Conservation (phyloP, 2,113 vertebrate genomes). For the Fulica atra region DNA sequence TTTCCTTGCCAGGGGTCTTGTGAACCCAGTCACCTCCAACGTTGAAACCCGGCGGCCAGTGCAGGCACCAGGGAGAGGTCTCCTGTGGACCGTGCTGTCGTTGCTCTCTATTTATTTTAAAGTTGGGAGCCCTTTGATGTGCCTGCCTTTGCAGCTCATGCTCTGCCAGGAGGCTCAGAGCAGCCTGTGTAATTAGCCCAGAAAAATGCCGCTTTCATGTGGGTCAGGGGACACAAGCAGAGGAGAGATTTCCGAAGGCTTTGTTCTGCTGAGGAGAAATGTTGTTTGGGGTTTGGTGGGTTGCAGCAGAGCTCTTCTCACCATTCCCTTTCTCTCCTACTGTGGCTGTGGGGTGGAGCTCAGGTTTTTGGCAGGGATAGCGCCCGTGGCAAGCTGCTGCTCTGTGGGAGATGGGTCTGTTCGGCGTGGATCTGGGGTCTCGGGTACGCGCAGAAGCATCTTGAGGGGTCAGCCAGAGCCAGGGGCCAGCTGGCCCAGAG, state of each 20-base stretch:
- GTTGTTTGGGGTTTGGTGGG: background rate
- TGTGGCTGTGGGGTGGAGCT: background rate
- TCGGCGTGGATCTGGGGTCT: background rate
- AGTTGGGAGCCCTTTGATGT: conserved; percentile 43
- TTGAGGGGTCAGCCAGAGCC: background rate
- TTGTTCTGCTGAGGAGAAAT: background rate
- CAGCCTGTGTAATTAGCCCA: background rate
- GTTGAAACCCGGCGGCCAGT: accelerated
- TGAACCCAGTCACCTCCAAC: background rate
- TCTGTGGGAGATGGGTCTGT: accelerated
- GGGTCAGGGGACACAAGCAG: background rate
- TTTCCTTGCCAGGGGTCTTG: background rate
- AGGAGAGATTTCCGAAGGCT: conserved; percentile 6
- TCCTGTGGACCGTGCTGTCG: accelerated
- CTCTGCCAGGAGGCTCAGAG: conserved; percentile 21
- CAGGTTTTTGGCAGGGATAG: background rate
- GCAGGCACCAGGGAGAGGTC: background rate
- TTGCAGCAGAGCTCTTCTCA: background rate
- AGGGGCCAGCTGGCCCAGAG: background rate
- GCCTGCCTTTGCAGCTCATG: background rate
- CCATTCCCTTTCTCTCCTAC: conserved; percentile 19
- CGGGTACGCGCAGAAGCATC: background rate
- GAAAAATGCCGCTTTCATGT: conserved; percentile 32
- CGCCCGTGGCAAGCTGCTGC: background rate
- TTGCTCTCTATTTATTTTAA: background rate